Percentiles rank a stretch among this genome's conserved stretches.
phyloP scores from a whole-genome alignment of 2,888 invertebrate genomes.

The Autographa pulchrina region DNA sequence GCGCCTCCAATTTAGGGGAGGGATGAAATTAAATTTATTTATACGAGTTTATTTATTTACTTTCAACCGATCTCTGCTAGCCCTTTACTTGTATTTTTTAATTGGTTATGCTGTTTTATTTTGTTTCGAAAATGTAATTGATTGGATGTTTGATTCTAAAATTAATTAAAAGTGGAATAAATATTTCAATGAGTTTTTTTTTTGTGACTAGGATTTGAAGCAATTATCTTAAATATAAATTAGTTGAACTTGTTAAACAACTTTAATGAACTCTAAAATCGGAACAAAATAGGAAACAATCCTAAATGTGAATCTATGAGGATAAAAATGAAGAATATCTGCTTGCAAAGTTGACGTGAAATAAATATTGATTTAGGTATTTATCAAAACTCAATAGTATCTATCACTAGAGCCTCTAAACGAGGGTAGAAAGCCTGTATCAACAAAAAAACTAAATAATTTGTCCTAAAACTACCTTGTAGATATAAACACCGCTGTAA shows the following conservation, averaged over 20 bases:
- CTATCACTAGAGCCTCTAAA: too few relatives aligned
- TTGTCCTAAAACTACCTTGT: neutral
- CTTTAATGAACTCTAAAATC: too few relatives aligned
- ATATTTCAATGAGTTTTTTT: too few relatives aligned
- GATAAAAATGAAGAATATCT: too few relatives aligned
- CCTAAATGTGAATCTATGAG: too few relatives aligned
- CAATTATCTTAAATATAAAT: too few relatives aligned
- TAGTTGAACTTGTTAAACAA: too few relatives aligned
- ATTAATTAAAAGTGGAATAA: neutral
- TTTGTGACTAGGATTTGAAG: too few relatives aligned
- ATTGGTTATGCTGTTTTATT: conserved; percentile 65
- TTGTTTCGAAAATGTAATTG: conserved; percentile 35
- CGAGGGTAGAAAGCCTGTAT: neutral
- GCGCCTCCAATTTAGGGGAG: conserved; percentile 85
- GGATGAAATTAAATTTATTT: conserved; percentile 88
- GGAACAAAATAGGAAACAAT: too few relatives aligned
- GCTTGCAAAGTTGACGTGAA: too few relatives aligned
- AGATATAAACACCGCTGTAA: conserved; percentile 8
- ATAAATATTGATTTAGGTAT: too few relatives aligned
- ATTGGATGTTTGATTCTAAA: conserved; percentile 9
- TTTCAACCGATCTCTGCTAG: conserved; percentile 71
- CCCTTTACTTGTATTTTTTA: conserved; percentile 68
- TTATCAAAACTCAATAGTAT: too few relatives aligned
- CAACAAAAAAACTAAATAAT: neutral
- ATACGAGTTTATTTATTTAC: conserved; percentile 85